Evolutionary conservation across 1,140 invertebrate genomes (phyloP).

Genomic region (Geopemphigus sp.): DNA sequence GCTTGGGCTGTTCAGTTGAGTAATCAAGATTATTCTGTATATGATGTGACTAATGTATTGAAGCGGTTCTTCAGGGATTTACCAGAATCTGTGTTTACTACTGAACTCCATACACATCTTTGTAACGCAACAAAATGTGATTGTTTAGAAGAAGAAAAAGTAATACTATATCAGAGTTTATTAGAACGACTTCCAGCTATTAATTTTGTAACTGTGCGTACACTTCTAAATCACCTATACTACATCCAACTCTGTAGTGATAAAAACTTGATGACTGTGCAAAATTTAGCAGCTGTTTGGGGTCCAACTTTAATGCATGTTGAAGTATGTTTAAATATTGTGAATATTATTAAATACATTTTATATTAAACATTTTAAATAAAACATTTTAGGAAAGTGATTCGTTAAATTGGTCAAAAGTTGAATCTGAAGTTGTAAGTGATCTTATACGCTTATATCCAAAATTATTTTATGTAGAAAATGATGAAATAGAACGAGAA

Average conservation of each 20-base stretch:
- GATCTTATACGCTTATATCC: constrained; percentile 67
- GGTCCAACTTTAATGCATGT: constrained; percentile 77
- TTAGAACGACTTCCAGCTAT: constrained; percentile 67
- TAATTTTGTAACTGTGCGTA: constrained; percentile 69
- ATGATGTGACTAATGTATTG: constrained; percentile 80
- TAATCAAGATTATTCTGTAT: constrained; percentile 70
- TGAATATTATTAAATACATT: neutral
- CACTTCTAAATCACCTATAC: constrained; percentile 75
- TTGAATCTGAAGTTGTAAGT: constrained; percentile 67
- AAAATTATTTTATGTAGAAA: constrained; percentile 63
- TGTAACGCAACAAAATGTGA: constrained; percentile 55
- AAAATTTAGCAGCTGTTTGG: constrained; percentile 81
- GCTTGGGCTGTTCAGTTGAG: constrained; percentile 79
- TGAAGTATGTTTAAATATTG: constrained; percentile 57
- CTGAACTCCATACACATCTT: constrained; percentile 60
- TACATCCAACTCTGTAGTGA: constrained; percentile 72
- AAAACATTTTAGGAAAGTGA: constrained; percentile 47
- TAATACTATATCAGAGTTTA: constrained; percentile 60
- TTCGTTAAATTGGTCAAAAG: constrained; percentile 61
- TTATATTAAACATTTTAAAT: constrained; percentile 12
- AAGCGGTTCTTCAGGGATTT: constrained; percentile 81
- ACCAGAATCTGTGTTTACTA: constrained; percentile 69
- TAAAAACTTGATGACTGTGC: constrained; percentile 74
- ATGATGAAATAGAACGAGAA: constrained; percentile 65
- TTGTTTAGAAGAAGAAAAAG: constrained; percentile 53